Conservation (phyloP, 1,140 invertebrate genomes). For the Zaprionus lachaisei region DNA sequence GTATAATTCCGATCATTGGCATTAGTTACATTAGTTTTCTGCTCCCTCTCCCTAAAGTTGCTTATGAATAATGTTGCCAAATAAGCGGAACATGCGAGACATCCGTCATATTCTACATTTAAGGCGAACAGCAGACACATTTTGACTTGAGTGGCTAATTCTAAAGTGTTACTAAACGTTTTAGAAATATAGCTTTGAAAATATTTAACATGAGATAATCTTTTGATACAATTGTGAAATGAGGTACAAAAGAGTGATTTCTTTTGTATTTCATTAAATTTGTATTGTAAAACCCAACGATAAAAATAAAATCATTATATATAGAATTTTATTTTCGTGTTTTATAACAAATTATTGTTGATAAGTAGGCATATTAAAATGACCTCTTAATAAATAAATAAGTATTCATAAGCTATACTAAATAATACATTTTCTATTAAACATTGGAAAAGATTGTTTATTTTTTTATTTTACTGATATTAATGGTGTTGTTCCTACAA, state of each 20-base stretch:
- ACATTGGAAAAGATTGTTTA: too few species aligned
- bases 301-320: neutral
- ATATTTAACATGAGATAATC: neutral
- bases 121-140: neutral
- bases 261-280: too few species aligned
- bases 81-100: slow-evolving; percentile 57
- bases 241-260: too few species aligned
- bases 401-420: too few species aligned
- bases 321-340: too few species aligned
- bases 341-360: too few species aligned
- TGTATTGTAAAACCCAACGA: neutral
- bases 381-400: too few species aligned
- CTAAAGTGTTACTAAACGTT: neutral
- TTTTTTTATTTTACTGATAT: too few species aligned
- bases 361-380: too few species aligned
- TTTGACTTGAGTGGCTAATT: neutral
- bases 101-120: slow-evolving; percentile 15
- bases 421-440: too few species aligned
- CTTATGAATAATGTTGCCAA: slow-evolving; percentile 35
- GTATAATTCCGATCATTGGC: slow-evolving; percentile 69
- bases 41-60: neutral
- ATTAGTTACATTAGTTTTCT: slow-evolving; percentile 74
- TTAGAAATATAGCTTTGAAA: neutral
- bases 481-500: neutral
- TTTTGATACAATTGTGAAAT: too few species aligned